Conservation (phyloP, 2,113 vertebrate species). For the Eleginops maclovinus region DNA sequence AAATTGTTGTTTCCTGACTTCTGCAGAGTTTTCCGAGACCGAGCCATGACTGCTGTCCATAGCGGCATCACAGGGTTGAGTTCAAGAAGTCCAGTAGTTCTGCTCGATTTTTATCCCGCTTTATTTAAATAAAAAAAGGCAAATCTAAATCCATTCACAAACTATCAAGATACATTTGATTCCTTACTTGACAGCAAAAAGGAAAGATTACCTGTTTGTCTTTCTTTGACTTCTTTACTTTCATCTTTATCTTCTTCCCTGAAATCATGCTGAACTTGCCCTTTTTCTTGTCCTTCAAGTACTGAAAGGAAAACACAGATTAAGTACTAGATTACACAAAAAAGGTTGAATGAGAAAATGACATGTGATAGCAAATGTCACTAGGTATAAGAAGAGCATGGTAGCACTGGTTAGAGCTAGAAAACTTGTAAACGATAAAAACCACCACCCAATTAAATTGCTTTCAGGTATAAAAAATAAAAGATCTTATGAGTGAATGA, state of each 20-base stretch:
- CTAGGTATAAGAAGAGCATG: not conserved
- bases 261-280: slow-evolving; percentile 95
- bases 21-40: slow-evolving; percentile 31
- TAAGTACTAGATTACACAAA: not conserved
- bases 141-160: not conserved
- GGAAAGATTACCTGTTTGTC: slow-evolving; percentile 88
- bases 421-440: not conserved
- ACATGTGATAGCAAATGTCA: not conserved
- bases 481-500: no score
- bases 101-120: slow-evolving; percentile 91
- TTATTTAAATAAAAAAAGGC: slow-evolving; percentile 6
- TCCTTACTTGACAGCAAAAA: not conserved
- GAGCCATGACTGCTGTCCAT: slow-evolving; percentile 25
- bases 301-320: slow-evolving; percentile 78
- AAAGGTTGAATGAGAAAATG: no score
- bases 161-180: not conserved
- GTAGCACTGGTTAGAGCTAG: not conserved
- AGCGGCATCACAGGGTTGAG: slow-evolving; percentile 84
- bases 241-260: slow-evolving; percentile 95
- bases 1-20: slow-evolving; percentile 66
- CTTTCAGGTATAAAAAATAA: not conserved
- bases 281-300: slow-evolving; percentile 90
- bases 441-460: not conserved
- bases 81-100: slow-evolving; percentile 92
- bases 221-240: slow-evolving; percentile 93